Percentiles rank a stretch among this genome's conserved stretches.
These are phyloP conservation scores for Toxostoma redivivum DNA, from an alignment of 2,113 vertebrate genomes.

Conservation along the genomic window DNA sequence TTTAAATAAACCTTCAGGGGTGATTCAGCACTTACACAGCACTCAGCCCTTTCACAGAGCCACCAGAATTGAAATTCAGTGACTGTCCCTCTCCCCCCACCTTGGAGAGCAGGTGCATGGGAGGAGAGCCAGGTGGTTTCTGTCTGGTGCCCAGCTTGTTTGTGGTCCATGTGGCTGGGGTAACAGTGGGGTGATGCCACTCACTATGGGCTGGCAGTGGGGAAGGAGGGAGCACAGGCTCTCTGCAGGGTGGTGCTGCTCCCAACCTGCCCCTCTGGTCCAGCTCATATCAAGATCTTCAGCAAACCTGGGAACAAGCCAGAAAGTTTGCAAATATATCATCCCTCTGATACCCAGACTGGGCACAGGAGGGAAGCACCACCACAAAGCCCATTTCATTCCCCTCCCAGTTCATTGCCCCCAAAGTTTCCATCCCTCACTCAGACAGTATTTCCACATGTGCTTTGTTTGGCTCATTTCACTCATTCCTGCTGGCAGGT, in stretches of 20 bases:
- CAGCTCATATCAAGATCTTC: fast-evolving
- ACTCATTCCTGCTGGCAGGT: background rate
- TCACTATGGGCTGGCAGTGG: fast-evolving
- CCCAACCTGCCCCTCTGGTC: background rate
- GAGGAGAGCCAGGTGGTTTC: background rate
- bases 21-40: background rate
- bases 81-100: fast-evolving
- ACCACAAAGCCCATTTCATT: background rate
- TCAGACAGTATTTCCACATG: background rate
- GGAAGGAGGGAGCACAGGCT: background rate
- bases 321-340: fast-evolving
- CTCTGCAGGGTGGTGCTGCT: background rate
- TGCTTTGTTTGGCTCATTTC: slow-evolving; percentile 41
- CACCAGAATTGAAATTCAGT: background rate
- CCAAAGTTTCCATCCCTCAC: background rate
- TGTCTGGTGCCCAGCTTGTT: background rate
- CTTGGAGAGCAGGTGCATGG: background rate
- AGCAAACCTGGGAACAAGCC: background rate
- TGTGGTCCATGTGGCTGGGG: background rate
- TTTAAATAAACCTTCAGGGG: background rate
- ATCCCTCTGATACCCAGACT: background rate
- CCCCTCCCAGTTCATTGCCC: background rate
- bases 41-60: background rate
- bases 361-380: background rate
- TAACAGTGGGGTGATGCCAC: background rate